Evolutionary conservation across 2,888 invertebrate species (phyloP), one percentile per base, ranked within the genome.

Genomic region (Lypha dubia): DNA sequence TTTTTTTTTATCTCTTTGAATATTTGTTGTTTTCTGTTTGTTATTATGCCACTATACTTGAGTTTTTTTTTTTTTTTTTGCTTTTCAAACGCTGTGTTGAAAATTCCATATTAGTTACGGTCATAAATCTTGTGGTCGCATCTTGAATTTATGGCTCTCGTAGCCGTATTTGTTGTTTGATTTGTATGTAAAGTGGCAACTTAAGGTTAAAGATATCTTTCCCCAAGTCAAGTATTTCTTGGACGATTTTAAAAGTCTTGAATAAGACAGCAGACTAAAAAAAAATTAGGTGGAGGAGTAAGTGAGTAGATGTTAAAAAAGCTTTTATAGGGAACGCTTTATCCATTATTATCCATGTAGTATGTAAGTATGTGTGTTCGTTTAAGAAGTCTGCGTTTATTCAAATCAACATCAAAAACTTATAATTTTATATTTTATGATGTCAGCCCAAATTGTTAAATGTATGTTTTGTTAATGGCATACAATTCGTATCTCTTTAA

Each of bases 81-180:
- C 49, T 53, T 62, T 70, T 73, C 62, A 60, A 68, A 79, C 62
- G 51, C 73, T 68, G 75, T 71, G 63, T 68, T 86, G 88, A 79
- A 89, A 90, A 89, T 89, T 89, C 87, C 90, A 88, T 88, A 90
- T 91, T 90, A 89, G 90, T 89, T 89, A 90, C 90, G 90, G 90
- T 89, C 91, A 90, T 90, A 90, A 90, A 90, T 90, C 90, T 91
- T 91, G 88, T 88, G 90, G 90, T 89, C 91, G 89, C 90, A 90
- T 90, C 90, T 90, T 91, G 91, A 90, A 90, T 90, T 90, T 91
- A 91, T 90, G 91, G 90, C 88, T 88, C 87, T 83, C 62, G 58
- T 58, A 53, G 75, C 41, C 71, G 79, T 65, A 71, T 75, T 83
- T 84, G 73, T 67, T 86, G 77, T 85, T 85, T 81, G 79, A 76